Conservation (phyloP, 2,113 vertebrate species). For the Hystrix cristata region DNA sequence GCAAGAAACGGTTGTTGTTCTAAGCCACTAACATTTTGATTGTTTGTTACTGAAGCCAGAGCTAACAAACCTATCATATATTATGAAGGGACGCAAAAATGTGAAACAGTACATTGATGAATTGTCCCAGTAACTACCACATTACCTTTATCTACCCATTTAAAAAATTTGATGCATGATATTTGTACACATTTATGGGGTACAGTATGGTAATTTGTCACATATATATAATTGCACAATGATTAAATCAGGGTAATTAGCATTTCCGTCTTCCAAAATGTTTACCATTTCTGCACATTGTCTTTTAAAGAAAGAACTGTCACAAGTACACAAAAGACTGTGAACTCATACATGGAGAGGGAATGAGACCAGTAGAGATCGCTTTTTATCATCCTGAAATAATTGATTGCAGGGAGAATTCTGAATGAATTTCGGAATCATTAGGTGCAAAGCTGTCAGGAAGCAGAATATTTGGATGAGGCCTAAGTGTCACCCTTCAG, state of each 20-base stretch:
- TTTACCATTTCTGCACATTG: neutral
- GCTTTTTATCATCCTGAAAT: neutral
- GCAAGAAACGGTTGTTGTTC: neutral
- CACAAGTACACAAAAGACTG: neutral
- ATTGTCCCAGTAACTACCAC: neutral
- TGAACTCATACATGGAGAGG: neutral
- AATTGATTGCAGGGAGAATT: neutral
- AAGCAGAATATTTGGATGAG: neutral
- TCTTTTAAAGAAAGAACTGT: neutral
- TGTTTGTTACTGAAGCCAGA: constrained; percentile 24
- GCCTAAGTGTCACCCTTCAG: too few relatives aligned
- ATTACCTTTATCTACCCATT: neutral
- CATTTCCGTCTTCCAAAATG: neutral
- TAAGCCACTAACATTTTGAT: neutral
- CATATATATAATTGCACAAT: neutral
- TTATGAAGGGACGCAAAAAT: neutral
- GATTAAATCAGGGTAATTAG: neutral
- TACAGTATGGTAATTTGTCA: neutral
- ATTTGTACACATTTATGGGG: neutral
- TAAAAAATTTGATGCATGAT: neutral
- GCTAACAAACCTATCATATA: neutral
- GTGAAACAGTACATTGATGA: neutral
- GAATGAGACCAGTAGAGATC: neutral
- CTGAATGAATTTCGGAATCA: neutral
- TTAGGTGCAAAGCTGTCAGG: neutral